A percentile compares a stretch with the other conserved stretches of the same genome.
Conservation (phyloP, 1,140 invertebrate genomes). For the Monochamus saltuarius region DNA sequence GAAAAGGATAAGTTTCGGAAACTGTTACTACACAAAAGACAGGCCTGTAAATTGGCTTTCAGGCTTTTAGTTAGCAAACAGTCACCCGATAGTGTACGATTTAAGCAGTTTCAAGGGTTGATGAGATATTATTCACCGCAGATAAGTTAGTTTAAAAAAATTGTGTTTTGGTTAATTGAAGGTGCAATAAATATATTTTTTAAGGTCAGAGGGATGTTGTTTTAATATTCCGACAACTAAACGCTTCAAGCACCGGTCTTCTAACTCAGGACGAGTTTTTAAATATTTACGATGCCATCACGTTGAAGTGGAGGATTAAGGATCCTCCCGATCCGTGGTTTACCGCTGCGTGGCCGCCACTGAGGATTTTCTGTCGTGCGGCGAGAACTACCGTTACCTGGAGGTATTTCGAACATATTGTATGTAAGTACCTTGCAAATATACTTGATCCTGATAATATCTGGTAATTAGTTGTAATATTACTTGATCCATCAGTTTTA, state of each 20-base stretch:
- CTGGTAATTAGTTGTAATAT: too few relatives aligned
- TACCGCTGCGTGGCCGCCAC: conserved; percentile 58
- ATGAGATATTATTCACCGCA: conserved; percentile 77
- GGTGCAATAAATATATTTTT: conserved; percentile 22
- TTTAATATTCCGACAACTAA: conserved; percentile 80
- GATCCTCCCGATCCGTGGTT: conserved; percentile 72
- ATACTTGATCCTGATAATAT: not conserved
- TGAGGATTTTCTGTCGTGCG: conserved; percentile 64
- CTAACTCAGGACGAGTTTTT: conserved; percentile 76
- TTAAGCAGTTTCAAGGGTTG: conserved; percentile 79
- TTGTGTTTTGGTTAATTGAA: not conserved
- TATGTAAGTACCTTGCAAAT: conserved; percentile 62
- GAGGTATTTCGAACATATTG: conserved; percentile 70
- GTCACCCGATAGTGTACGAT: conserved; percentile 65
- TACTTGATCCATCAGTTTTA: too few relatives aligned
- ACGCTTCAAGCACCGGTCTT: conserved; percentile 64
- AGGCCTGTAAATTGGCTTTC: conserved; percentile 83
- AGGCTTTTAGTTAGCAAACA: conserved; percentile 73
- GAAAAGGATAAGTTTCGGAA: conserved; percentile 88
- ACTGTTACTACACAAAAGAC: conserved; percentile 78
- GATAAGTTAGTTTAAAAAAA: conserved; percentile 59
- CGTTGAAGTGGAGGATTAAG: conserved; percentile 74
- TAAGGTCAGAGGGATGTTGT: conserved; percentile 74
- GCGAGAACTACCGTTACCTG: conserved; percentile 66
- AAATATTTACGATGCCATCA: conserved; percentile 72